Conservation (phyloP, 2,888 invertebrate genomes). For the Cylindroiulus punctatus region DNA sequence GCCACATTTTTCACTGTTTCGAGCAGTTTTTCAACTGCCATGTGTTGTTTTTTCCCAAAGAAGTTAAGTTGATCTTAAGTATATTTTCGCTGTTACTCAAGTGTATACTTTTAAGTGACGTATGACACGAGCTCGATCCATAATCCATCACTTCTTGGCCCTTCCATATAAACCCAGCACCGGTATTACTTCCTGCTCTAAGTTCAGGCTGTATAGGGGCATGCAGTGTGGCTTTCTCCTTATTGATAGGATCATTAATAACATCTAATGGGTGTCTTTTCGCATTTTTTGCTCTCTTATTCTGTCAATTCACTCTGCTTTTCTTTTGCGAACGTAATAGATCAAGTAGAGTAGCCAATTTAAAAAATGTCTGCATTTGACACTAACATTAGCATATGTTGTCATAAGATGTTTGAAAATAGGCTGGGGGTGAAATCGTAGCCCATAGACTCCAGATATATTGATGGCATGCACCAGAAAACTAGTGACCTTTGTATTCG, state of each 20-base stretch:
- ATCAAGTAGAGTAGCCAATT: conserved; percentile 23
- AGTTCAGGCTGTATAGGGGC: neutral
- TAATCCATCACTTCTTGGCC: conserved; percentile 30
- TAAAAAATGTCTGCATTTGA: conserved; percentile 26
- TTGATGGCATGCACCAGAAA: neutral
- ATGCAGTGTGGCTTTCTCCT: conserved; percentile 23
- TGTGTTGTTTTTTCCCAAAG: neutral
- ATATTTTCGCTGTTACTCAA: conserved; percentile 6
- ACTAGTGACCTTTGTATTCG: neutral
- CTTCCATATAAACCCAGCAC: neutral
- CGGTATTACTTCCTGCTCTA: conserved; percentile 5
- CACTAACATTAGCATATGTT: conserved; percentile 34
- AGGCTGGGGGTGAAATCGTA: neutral
- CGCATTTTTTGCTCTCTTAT: conserved; percentile 3
- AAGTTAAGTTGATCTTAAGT: conserved; percentile 34
- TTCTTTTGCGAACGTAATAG: neutral
- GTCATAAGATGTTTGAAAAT: conserved; percentile 6
- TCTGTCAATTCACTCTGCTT: conserved; percentile 29
- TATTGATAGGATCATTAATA: conserved; percentile 34
- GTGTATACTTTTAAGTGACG: conserved; percentile 38
- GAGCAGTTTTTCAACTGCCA: neutral
- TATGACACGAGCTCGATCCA: conserved; percentile 23
- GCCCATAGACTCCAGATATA: neutral
- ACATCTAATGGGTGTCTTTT: conserved; percentile 42
- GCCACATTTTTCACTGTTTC: conserved; percentile 21